Percentiles rank a stretch among this genome's conserved stretches.
Conservation (phyloP, 2,113 vertebrate species). For the Bujurquina vittata region DNA sequence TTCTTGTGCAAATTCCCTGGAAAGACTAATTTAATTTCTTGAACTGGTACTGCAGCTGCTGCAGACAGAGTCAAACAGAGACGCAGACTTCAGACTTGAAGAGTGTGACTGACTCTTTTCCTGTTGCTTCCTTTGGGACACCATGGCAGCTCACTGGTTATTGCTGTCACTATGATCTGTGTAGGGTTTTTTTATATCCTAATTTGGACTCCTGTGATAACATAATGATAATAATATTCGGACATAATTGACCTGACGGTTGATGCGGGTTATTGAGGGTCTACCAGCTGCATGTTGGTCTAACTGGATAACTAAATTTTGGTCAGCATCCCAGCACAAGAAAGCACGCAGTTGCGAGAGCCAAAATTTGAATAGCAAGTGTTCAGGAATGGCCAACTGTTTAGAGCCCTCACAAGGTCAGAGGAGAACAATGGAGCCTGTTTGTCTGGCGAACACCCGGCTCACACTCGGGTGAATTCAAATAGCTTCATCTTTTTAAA, state of each 20-base stretch:
- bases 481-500: constrained; percentile 19
- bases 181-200: background rate
- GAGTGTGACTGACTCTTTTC: background rate
- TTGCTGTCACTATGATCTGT: background rate
- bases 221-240: background rate
- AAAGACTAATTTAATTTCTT: background rate
- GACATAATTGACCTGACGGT: background rate
- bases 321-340: constrained; percentile 62
- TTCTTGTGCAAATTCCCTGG: background rate
- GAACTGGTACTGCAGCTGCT: background rate
- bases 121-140: background rate
- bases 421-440: constrained; percentile 57
- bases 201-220: background rate
- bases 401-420: constrained; percentile 67
- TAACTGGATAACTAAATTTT: constrained; percentile 55
- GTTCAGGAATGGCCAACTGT: constrained; percentile 74
- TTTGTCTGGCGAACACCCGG: constrained; percentile 41
- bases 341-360: constrained; percentile 56
- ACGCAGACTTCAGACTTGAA: background rate
- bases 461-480: constrained; percentile 35
- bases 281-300: constrained; percentile 70
- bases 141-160: background rate
- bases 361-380: constrained; percentile 78
- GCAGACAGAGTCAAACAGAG: background rate
- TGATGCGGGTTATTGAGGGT: constrained; percentile 22